Evolutionary conservation across 2,113 vertebrate genomes (phyloP).

Genomic region (Microcebus tavaratra): DNA sequence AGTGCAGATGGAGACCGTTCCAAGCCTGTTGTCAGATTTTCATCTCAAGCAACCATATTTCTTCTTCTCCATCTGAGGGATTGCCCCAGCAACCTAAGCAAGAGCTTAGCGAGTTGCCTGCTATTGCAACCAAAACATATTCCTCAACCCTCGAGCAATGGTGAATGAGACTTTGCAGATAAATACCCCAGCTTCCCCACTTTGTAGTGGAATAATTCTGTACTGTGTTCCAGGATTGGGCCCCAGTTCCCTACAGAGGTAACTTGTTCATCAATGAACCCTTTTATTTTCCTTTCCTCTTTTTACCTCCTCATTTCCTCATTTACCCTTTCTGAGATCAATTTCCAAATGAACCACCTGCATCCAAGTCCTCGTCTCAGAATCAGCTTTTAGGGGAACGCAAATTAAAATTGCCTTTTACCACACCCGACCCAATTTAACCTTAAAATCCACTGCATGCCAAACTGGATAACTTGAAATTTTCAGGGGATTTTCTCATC

Average conservation of each 20-base stretch:
- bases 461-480: slow-evolving; percentile 15
- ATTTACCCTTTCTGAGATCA: slow-evolving; percentile 15
- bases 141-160: not conserved
- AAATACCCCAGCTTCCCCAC: not conserved
- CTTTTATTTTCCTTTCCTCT: not conserved
- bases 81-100: not conserved
- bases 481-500: not conserved
- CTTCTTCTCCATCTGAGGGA: not conserved
- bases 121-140: not conserved
- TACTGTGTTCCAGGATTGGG: not conserved
- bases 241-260: not conserved
- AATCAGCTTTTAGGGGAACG: not conserved
- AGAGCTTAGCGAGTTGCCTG: not conserved
- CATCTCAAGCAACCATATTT: not conserved
- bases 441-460: not conserved
- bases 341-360: not conserved
- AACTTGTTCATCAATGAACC: not conserved
- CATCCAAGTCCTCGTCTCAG: not conserved
- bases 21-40: not conserved
- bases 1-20: not conserved
- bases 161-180: not conserved
- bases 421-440: not conserved
- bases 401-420: slow-evolving; percentile 1
- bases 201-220: not conserved
- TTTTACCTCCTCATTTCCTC: not conserved